These are phyloP conservation scores for Elachura formosa DNA, from an alignment of 2,113 vertebrate species.

Conservation along the genomic window DNA sequence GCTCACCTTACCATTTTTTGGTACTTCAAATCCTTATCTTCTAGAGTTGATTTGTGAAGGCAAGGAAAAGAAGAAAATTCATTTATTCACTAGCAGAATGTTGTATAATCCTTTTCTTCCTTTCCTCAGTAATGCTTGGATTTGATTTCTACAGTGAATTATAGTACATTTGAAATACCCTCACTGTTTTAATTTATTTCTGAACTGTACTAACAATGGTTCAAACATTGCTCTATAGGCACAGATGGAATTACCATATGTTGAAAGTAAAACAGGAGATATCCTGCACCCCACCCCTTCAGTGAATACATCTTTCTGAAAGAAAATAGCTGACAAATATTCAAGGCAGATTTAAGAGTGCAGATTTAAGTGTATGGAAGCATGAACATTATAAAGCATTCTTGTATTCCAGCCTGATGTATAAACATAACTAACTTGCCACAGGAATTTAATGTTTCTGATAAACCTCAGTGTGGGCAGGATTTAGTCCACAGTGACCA, in stretches of 20 bases:
- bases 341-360: background rate
- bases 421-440: background rate
- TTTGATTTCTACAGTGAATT: background rate
- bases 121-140: background rate
- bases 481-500: background rate
- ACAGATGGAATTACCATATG: background rate
- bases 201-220: background rate
- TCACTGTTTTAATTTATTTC: background rate
- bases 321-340: background rate
- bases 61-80: background rate
- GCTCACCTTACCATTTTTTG: background rate
- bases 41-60: background rate
- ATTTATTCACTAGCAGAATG: background rate
- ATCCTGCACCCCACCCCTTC: background rate
- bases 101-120: background rate
- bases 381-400: background rate
- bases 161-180: background rate
- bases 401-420: background rate
- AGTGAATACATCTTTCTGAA: background rate
- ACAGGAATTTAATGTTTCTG: background rate
- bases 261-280: background rate
- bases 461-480: background rate
- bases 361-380: background rate
- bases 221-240: background rate
- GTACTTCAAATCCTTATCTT: background rate